Evolutionary conservation across 2,888 invertebrate genomes (phyloP).

Genomic region (Cecidostiba fungosa): DNA sequence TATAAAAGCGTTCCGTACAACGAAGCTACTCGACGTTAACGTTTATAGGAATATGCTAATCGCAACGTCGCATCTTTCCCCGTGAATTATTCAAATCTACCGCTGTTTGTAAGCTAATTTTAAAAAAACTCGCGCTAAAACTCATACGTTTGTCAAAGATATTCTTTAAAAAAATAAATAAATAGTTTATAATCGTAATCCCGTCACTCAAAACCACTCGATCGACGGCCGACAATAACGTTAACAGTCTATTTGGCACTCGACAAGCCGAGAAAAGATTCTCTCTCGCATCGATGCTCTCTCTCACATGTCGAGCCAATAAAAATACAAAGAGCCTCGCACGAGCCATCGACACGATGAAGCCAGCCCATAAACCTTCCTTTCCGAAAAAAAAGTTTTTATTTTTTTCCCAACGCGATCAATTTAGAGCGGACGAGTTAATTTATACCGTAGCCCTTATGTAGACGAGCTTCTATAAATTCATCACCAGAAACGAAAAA

Average conservation of each 20-base stretch:
- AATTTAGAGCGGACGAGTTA: background rate
- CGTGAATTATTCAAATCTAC: background rate
- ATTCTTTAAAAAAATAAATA: background rate
- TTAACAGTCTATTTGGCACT: conserved; percentile 3
- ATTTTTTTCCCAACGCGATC: background rate
- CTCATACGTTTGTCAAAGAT: background rate
- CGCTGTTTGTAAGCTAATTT: background rate
- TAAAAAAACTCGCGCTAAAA: background rate
- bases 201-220: background rate
- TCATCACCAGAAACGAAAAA: conserved; percentile 3
- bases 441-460: background rate
- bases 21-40: background rate
- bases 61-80: background rate
- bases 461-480: background rate
- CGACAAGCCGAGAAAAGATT: conserved; percentile 5
- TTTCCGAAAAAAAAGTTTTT: background rate
- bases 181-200: background rate
- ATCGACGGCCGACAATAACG: background rate
- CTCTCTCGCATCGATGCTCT: background rate
- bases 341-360: background rate
- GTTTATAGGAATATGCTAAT: background rate
- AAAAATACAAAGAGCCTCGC: conserved; percentile 10
- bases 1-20: background rate
- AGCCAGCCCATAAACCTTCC: background rate
- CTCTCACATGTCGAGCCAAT: background rate